Conservation (phyloP, 2,113 vertebrate genomes). For the Campylomormyrus tamandua region DNA sequence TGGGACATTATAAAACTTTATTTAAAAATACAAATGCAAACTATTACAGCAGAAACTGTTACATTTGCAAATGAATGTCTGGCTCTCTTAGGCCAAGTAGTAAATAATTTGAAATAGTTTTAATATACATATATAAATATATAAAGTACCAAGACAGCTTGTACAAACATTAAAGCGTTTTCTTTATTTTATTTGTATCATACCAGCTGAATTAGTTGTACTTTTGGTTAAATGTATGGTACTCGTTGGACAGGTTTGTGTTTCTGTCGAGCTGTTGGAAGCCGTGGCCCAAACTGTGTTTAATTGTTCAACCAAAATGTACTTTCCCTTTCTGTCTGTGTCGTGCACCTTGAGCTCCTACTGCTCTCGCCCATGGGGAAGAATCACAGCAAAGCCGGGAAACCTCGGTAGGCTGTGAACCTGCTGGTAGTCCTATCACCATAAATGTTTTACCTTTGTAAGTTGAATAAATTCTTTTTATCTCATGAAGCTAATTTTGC, state of each 20-base stretch:
- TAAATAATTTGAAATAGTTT: constrained; percentile 78
- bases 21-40: constrained; percentile 53
- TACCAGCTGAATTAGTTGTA: constrained; percentile 81
- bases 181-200: constrained; percentile 90
- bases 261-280: constrained; percentile 71
- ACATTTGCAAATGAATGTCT: constrained; percentile 87
- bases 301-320: constrained; percentile 62
- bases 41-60: constrained; percentile 65
- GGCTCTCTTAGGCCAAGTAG: constrained; percentile 85
- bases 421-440: constrained; percentile 67
- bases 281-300: constrained; percentile 54
- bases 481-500: constrained; percentile 54
- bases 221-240: constrained; percentile 80
- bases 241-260: constrained; percentile 81
- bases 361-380: constrained; percentile 62
- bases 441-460: constrained; percentile 81
- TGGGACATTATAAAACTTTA: constrained; percentile 60
- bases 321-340: constrained; percentile 61
- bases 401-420: constrained; percentile 43
- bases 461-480: constrained; percentile 82
- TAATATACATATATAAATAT: constrained; percentile 58
- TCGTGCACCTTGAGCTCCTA: constrained; percentile 53
- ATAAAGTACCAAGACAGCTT: constrained; percentile 75
- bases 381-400: constrained; percentile 55
- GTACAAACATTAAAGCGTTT: constrained; percentile 92